phyloP scores from a whole-genome alignment of 2,113 vertebrate genomes.

The Hippolais icterina region DNA sequence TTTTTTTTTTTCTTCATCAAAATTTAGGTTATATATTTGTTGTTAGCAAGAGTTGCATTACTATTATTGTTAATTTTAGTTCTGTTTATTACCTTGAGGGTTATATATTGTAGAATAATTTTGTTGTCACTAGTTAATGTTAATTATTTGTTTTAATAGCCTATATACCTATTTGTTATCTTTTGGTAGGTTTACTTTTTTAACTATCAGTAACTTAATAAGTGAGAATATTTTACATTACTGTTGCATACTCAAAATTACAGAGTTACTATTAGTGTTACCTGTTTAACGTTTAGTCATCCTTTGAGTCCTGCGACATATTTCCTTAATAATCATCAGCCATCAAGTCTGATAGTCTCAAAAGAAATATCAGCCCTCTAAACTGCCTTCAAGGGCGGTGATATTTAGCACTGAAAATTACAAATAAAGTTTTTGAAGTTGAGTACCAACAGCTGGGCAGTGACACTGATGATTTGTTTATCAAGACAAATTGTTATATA shows the following conservation, averaged over 20 bases:
- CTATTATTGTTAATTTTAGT: slow-evolving; percentile 92
- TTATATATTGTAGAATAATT: slow-evolving; percentile 87
- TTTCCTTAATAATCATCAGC: slow-evolving; percentile 95
- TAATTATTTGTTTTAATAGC: slow-evolving; percentile 89
- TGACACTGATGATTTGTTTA: slow-evolving; percentile 88
- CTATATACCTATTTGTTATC: slow-evolving; percentile 92
- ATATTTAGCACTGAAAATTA: slow-evolving; percentile 93
- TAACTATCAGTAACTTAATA: slow-evolving; percentile 96
- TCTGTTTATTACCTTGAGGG: slow-evolving; percentile 88
- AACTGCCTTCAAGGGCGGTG: slow-evolving; percentile 88
- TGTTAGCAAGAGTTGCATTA: slow-evolving; percentile 89
- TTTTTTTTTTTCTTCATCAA: slow-evolving; percentile 71
- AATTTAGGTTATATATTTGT: slow-evolving; percentile 85
- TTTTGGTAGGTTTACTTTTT: slow-evolving; percentile 99
- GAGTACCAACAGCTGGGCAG: slow-evolving; percentile 87
- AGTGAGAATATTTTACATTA: slow-evolving; percentile 90
- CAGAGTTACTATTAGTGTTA: slow-evolving; percentile 94
- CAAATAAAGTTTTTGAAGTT: slow-evolving; percentile 92
- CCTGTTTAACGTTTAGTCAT: slow-evolving; percentile 99
- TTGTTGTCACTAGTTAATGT: slow-evolving; percentile 91
- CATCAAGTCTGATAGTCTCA: slow-evolving; percentile 98
- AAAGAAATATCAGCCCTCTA: slow-evolving; percentile 93
- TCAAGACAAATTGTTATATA: slow-evolving; percentile 83
- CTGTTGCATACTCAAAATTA: slow-evolving; percentile 91
- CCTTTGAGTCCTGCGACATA: slow-evolving; percentile 96